These are phyloP conservation scores for Acleris holmiana DNA, from an alignment of 2,888 invertebrate species.

Conservation along the genomic window DNA sequence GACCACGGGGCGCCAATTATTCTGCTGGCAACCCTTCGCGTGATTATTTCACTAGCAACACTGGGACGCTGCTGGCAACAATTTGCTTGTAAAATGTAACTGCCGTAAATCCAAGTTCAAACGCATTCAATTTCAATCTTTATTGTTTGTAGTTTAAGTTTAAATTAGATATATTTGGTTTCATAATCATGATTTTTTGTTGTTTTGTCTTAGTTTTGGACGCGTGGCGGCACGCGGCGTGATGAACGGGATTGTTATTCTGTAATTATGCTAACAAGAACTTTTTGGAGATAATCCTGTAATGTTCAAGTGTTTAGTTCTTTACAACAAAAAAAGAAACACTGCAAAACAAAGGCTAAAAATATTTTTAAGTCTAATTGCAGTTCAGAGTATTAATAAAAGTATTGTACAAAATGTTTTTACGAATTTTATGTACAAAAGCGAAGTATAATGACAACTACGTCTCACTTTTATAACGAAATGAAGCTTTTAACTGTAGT, in stretches of 20 bases:
- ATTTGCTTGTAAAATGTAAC: slow-evolving; percentile 20
- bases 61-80: slow-evolving; percentile 66
- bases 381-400: no score
- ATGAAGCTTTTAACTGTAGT: no score
- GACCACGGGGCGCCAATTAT: slow-evolving; percentile 82
- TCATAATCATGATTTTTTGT: slow-evolving; percentile 3
- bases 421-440: no score
- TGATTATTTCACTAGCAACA: slow-evolving; percentile 71
- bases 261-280: slow-evolving; percentile 36
- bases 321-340: not conserved
- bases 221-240: slow-evolving; percentile 32
- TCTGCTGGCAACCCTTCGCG: slow-evolving; percentile 75
- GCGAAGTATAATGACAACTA: no score
- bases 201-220: not conserved
- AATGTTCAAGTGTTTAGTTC: slow-evolving; percentile 26
- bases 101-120: slow-evolving; percentile 10
- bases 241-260: slow-evolving; percentile 35
- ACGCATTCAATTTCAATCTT: slow-evolving; percentile 45
- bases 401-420: no score
- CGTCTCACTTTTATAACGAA: no score
- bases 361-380: no score
- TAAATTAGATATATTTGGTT: not conserved
- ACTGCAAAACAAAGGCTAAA: no score
- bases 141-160: slow-evolving; percentile 44
- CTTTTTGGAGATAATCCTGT: slow-evolving; percentile 33